These are phyloP conservation scores for Anguilla marmorata DNA, from an alignment of 2,797 vertebrate species.

Conservation along the genomic window DNA sequence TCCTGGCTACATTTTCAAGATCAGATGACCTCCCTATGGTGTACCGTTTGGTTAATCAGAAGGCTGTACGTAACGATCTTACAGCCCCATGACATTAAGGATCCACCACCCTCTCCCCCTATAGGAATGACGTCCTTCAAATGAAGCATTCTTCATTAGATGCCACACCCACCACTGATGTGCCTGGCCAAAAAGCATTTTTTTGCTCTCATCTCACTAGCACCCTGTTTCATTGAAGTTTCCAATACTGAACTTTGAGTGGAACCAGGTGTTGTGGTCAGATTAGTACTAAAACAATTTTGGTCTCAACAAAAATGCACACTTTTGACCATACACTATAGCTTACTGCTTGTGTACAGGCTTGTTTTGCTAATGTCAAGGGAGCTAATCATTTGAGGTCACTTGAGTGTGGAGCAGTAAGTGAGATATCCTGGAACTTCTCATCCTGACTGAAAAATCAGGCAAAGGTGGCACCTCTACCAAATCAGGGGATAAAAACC, in stretches of 20 bases:
- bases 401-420: neutral
- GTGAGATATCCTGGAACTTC: neutral
- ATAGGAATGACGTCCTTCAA: neutral
- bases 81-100: neutral
- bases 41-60: neutral
- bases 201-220: too few species aligned
- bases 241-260: neutral
- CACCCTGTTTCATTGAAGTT: too few species aligned
- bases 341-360: neutral
- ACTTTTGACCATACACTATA: neutral
- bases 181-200: too few species aligned
- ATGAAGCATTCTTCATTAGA: neutral
- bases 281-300: neutral
- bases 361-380: neutral
- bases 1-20: neutral
- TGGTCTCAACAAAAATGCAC: neutral
- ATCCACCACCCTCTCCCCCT: neutral
- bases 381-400: neutral
- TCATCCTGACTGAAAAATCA: neutral
- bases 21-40: neutral
- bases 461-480: neutral
- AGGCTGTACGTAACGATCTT: neutral
- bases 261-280: neutral
- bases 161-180: neutral
- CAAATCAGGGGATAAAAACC: too few species aligned